A percentile compares a stretch with the other conserved stretches of the same genome.
These are phyloP conservation scores for Apaloderma vittatum DNA, from an alignment of 2,113 vertebrate genomes.

Conservation along the genomic window DNA sequence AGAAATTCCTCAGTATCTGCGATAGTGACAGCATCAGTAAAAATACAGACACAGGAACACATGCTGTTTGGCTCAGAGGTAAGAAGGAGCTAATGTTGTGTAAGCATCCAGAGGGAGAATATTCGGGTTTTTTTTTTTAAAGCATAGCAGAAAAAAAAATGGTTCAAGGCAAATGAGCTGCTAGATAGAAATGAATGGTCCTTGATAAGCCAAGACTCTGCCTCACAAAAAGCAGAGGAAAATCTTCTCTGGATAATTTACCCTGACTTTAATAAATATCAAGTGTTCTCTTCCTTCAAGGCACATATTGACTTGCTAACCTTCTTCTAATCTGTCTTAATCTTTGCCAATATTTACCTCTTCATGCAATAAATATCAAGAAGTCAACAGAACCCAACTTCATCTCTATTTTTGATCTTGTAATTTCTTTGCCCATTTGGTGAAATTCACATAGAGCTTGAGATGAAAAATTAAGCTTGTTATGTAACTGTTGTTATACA, in stretches of 20 bases:
- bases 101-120: not conserved
- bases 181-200: not conserved
- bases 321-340: conserved; percentile 63
- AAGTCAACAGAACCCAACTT: conserved; percentile 6
- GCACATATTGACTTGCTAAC: conserved; percentile 53
- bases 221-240: not conserved
- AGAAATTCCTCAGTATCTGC: not conserved
- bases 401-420: conserved; percentile 9
- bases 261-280: conserved; percentile 42
- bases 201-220: not conserved
- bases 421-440: not conserved
- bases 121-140: not conserved
- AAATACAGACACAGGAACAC: not conserved
- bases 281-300: conserved; percentile 25
- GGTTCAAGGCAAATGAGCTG: not conserved
- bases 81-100: not conserved
- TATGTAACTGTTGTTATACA: not conserved
- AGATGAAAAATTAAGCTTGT: not conserved
- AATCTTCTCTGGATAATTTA: not conserved
- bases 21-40: not conserved
- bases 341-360: conserved; percentile 67
- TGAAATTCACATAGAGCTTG: not conserved
- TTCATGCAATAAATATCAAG: conserved; percentile 11
- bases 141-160: not conserved
- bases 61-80: not conserved